Evolutionary conservation across 1,140 invertebrate species (phyloP), one percentile per base, ranked within the genome.

Genomic region (Camponotus vicinus): DNA sequence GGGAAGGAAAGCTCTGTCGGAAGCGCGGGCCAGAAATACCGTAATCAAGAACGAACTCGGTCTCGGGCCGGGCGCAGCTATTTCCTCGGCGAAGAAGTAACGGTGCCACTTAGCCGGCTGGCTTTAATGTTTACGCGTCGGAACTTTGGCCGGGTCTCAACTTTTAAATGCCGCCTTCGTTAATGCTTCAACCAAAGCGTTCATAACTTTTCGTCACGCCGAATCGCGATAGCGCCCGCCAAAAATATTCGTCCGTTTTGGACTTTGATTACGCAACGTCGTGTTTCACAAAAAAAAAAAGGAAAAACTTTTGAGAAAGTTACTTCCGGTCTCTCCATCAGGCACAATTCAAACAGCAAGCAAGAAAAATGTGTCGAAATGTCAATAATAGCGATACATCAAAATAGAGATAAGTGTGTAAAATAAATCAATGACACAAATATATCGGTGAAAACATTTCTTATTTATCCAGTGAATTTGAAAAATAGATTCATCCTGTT

Each of bases 51-150:
- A 76, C 37, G 71, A 86, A 89, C 57, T 83, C 55, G 79, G 34
- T 64, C 69, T 32, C 49, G 49, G 57, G 40, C 32, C 21, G 75
- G 15, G 64, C 57, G 70, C 73, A 82, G 40, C 57, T 73, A 64
- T 67, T 89, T 85, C 64, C 75, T 80, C 78, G 64, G 73, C 73
- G 57, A 88, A 70, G 78, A 84, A 89, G 83, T 88, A 89, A 88
- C 86, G 79, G 82, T 85, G 85, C 86, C 90, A 91, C 90, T 91
- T 91, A 91, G 86, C 77, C 84, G 86, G 84, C 59, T 85, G 73
- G 82, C 83, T 88, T 90, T 92, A 92, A 92, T 91, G 90, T 92
- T 91, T 92, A 91, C 88, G 87, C 85, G 80, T 78, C 86, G 85
- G 88, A 92, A 90, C 57, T 92, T 91, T 80, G 69, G 59, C 63